Base-by-base conservation (phyloP, 2,888 invertebrate genomes). In the Philopedon plagiatum region DNA sequence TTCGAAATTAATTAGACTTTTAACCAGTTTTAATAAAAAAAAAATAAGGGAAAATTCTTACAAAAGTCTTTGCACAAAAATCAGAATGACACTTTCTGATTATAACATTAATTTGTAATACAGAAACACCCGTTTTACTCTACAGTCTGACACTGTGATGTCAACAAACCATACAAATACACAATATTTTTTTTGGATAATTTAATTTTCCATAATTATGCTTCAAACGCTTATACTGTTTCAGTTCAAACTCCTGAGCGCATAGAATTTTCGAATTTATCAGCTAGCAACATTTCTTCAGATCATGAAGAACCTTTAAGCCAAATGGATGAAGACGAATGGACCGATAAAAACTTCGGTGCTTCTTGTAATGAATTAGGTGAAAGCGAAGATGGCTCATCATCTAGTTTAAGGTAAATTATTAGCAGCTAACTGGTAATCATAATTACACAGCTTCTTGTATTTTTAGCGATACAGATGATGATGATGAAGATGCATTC, bases 241-340 rank as follows among this genome's bases (percentile, higher is more conserved):
- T 71, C 71, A 86, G 88, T 90, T 19, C 89, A 89, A 85, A 94
- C 94, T 5, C 94, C 94, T 0, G 94, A 94, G 82, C 87, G 94
- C 80, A 91, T 93, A 74, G 94, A 94, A 85, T 94, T 94, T 85
- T 91, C 93, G 81, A 93, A 93, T 85, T 85, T 91, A 11, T 91
- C 91, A 23, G 88, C 88, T 63, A 83, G 82, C 8, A 83, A 85
- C 61, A 80, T 82, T 63, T 87, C 90, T 80, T 91, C 90, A 1
- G 91, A 91, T 79, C 86, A 88, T n/a, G 90, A 90, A 77, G 90
- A 91, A 78, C 88, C 89, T 1, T 87, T 89, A 21, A 91, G 91
- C 85, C 94, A 95, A 85, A 95, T 96, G 85, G 96, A 96, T 82
- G 97, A 98, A 84, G 97, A 97, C 82, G 97, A 97, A 84, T 97